phyloP scores from a whole-genome alignment of 1,140 invertebrate species.

The Cotesia typhae region DNA sequence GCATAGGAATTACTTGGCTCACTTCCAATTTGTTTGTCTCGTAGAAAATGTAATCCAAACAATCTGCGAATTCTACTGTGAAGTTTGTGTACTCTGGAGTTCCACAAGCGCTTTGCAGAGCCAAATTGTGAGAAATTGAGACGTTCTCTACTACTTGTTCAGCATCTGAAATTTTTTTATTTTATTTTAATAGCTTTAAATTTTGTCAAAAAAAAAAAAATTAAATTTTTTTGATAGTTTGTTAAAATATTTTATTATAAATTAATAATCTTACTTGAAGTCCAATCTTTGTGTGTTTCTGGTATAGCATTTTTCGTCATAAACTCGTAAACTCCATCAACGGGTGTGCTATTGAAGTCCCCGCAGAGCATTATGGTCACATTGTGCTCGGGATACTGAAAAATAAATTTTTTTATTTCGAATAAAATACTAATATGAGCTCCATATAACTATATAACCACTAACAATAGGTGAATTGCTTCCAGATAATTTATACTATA shows the following conservation, averaged over 20 bases:
- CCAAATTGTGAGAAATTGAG: constrained; percentile 70
- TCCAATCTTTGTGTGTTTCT: constrained; percentile 76
- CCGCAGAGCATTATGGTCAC: constrained; percentile 80
- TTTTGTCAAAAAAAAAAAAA: too few species aligned
- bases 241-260: constrained; percentile 1
- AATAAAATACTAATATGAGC: not conserved
- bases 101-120: constrained; percentile 77
- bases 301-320: constrained; percentile 74
- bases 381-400: constrained; percentile 67
- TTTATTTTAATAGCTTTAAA: not conserved
- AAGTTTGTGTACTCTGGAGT: constrained; percentile 87
- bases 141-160: constrained; percentile 73
- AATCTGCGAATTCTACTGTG: constrained; percentile 82
- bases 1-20: constrained; percentile 78
- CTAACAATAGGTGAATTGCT: not conserved
- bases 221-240: too few species aligned
- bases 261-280: constrained; percentile 73
- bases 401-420: constrained; percentile 48
- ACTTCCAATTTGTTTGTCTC: constrained; percentile 73
- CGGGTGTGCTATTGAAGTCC: constrained; percentile 88
- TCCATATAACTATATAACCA: too few species aligned
- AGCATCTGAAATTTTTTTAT: constrained; percentile 66
- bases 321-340: constrained; percentile 79
- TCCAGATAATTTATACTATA: constrained; percentile 45
- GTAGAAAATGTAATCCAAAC: constrained; percentile 93